Evolutionary conservation across 1,140 invertebrate genomes (phyloP).

Genomic region (Myzus persicae): DNA sequence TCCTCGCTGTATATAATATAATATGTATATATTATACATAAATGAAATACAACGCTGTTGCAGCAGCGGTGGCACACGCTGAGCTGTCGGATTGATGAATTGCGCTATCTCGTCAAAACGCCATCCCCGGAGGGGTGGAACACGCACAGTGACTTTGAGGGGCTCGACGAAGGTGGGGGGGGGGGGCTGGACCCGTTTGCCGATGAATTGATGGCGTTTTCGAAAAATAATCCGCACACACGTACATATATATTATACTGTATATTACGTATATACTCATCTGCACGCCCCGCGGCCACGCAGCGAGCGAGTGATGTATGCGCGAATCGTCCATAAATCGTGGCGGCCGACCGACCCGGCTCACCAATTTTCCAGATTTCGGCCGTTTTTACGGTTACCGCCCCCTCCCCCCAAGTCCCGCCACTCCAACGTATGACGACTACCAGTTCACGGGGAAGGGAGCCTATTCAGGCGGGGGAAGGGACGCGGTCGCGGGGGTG

Average conservation of each 20-base stretch:
- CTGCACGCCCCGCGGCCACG: not conserved
- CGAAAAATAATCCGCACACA: not conserved
- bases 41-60: slow-evolving; percentile 5
- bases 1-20: not conserved
- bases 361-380: slow-evolving; percentile 27
- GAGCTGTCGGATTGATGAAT: slow-evolving; percentile 2
- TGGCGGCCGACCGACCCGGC: not conserved
- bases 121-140: not conserved
- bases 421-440: not conserved
- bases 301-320: not conserved
- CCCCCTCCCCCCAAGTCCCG: not conserved
- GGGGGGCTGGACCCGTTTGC: not conserved
- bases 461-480: too few species aligned
- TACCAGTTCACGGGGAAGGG: not conserved
- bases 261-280: not conserved
- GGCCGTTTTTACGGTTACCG: not conserved
- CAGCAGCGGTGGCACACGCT: not conserved
- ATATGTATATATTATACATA: not conserved
- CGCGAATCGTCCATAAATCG: not conserved
- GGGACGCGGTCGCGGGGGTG: too few species aligned
- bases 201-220: slow-evolving; percentile 10
- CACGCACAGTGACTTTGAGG: not conserved
- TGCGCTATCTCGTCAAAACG: not conserved
- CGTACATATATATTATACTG: not conserved
- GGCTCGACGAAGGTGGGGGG: too few species aligned